Evolutionary conservation across 2,797 vertebrate species (phyloP).

Genomic region (Eutrigla gurnardus): DNA sequence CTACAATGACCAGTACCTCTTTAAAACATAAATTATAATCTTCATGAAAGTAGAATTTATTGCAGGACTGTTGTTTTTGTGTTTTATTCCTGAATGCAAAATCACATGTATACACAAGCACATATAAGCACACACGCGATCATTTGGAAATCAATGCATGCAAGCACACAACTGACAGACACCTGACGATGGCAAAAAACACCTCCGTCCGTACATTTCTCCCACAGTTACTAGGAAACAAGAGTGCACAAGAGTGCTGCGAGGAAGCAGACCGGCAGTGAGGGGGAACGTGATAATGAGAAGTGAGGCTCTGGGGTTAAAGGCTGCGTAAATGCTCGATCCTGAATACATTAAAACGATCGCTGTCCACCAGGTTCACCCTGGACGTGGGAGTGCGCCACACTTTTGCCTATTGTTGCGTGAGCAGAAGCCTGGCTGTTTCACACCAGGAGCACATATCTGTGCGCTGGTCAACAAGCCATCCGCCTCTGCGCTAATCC

Average conservation of each 20-base stretch:
- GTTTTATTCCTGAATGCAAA: background rate
- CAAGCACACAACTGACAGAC: conserved; percentile 47
- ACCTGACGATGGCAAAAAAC: conserved; percentile 45
- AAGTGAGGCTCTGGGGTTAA: conserved; percentile 48
- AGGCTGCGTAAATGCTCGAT: conserved; percentile 37
- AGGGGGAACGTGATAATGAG: conserved; percentile 41
- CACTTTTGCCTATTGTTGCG: too few relatives aligned
- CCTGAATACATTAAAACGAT: conserved; percentile 30
- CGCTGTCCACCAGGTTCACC: too few relatives aligned
- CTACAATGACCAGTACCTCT: conserved; percentile 2
- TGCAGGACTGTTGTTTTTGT: background rate
- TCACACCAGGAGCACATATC: too few relatives aligned
- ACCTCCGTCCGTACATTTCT: conserved; percentile 35
- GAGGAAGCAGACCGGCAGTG: conserved; percentile 37
- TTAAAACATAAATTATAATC: background rate
- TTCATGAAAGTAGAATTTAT: background rate
- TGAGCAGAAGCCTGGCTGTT: too few relatives aligned
- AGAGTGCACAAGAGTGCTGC: conserved; percentile 64
- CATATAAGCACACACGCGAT: conserved; percentile 9
- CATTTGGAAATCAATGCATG: conserved; percentile 50
- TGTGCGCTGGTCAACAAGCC: too few relatives aligned
- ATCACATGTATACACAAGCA: background rate
- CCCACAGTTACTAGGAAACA: conserved; percentile 84
- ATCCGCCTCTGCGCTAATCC: too few relatives aligned
- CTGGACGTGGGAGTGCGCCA: too few relatives aligned